Conservation (phyloP, 2,113 vertebrate genomes). For the Athene noctua region DNA sequence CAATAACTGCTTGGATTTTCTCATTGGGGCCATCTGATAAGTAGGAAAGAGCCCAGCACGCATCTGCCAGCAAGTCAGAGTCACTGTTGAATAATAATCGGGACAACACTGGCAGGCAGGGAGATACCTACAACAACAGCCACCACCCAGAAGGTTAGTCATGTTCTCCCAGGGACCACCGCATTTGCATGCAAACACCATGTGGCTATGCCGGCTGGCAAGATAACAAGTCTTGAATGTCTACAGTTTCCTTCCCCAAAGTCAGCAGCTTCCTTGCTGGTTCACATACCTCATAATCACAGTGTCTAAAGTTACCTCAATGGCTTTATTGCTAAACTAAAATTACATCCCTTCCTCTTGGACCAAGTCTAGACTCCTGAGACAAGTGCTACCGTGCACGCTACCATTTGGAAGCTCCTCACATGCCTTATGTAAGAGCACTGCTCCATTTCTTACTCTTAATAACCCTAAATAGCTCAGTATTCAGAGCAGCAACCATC, state of each 20-base stretch:
- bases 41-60: constrained; percentile 98
- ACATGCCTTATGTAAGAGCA: not conserved
- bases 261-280: not conserved
- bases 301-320: not conserved
- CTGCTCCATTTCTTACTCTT: not conserved
- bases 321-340: not conserved
- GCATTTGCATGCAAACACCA: not conserved
- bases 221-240: accelerated
- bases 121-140: constrained; percentile 84
- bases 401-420: not conserved
- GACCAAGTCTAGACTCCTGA: not conserved
- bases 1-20: constrained; percentile 98
- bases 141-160: not conserved
- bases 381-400: not conserved
- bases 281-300: not conserved
- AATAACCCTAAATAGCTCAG: not conserved
- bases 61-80: constrained; percentile 94
- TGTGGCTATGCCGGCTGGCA: not conserved
- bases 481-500: not conserved
- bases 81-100: constrained; percentile 96
- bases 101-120: constrained; percentile 94
- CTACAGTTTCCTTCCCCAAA: not conserved
- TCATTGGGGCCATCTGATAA: constrained; percentile 97
- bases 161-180: not conserved
- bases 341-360: not conserved